Evolutionary conservation across 2,888 invertebrate species (phyloP), one percentile per base, ranked within the genome.

Genomic region (Synergus laeviventris): DNA sequence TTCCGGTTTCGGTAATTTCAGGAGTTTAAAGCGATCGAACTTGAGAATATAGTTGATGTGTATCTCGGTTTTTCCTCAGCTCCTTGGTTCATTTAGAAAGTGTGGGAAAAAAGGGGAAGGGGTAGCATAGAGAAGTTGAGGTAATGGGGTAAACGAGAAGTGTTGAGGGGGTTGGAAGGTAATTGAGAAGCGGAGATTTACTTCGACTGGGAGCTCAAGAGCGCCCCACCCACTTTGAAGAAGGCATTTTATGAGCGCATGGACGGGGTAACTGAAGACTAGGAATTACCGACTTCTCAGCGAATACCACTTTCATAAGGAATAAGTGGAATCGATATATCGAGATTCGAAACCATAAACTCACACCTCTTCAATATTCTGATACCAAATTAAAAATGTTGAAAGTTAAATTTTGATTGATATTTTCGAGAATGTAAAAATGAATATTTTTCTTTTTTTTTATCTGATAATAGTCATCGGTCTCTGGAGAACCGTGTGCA

Each of bases 171-270:
- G 76, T 75, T 76, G 79, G 80, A 84, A 86, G 90, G 90, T 90
- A 91, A 91, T 91, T 90, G 90, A 89, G 90, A 90, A 90, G 88
- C 88, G 89, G 87, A 90, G 89, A 90, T 90, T 90, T 89, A 90
- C 90, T 89, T 85, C 83, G 82, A 81, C 82, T 77, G 24, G 36
- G 64, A 62, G 62, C 74, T 74, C 75, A 79, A 78, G 74, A 74
- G 76, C 73, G 36, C 61, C 59, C 39, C 61, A 45, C 24, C 42
- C 14, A 61, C n/a, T 16, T 9, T 18, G 59, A 31, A 31, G 24
- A 14, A 45, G 31, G 45, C 8, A 38, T 2, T 36, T 62, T 74
- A 74, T 62, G 42, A 31, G 62, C 62, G 14, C 45, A 54, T 56
- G 62, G 24, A 74, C 70, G 11, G 70, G 36, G 36, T 49, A 70